A percentile compares a stretch with the other conserved stretches of the same genome.
Conservation (phyloP, 1,140 invertebrate species). For the Drosophila cardini region DNA sequence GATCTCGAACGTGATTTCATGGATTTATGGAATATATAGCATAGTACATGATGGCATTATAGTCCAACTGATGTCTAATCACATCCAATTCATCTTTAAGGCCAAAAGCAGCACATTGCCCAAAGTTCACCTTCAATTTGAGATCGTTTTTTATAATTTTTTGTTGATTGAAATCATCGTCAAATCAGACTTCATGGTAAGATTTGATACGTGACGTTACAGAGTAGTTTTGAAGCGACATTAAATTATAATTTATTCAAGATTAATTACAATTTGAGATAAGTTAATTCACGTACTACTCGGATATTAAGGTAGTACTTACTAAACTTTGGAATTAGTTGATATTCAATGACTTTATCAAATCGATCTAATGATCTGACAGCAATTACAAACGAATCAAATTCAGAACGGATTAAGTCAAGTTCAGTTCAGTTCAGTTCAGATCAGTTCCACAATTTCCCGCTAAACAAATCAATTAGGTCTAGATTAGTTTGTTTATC, state of each 20-base stretch:
- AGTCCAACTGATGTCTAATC: slow-evolving; percentile 19
- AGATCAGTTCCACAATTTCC: too few relatives aligned
- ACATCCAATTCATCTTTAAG: slow-evolving; percentile 53
- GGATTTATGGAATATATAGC: too few relatives aligned
- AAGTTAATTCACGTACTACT: slow-evolving; percentile 51
- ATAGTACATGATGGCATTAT: too few relatives aligned
- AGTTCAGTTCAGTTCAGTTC: too few relatives aligned
- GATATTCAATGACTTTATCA: slow-evolving; percentile 58
- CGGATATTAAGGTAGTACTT: not conserved
- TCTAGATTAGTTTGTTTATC: slow-evolving; percentile 1
- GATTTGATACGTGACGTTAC: slow-evolving; percentile 67
- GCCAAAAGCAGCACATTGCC: slow-evolving; percentile 40
- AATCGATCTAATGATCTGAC: slow-evolving; percentile 42
- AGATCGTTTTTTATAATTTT: slow-evolving; percentile 10
- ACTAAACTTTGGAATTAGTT: slow-evolving; percentile 59
- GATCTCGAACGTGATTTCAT: not conserved
- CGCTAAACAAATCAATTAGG: slow-evolving; percentile 39
- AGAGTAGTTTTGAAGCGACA: slow-evolving; percentile 50
- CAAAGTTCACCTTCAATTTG: slow-evolving; percentile 44
- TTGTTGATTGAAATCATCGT: slow-evolving; percentile 23
- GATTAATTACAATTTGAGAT: slow-evolving; percentile 70
- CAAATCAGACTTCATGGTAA: slow-evolving; percentile 70
- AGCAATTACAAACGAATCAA: slow-evolving; percentile 45
- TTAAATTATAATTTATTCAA: slow-evolving; percentile 77
- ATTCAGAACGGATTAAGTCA: slow-evolving; percentile 42